Evolutionary conservation across 2,797 vertebrate species (phyloP), one percentile per base, ranked within the genome.

Genomic region (Furcifer pardalis): DNA sequence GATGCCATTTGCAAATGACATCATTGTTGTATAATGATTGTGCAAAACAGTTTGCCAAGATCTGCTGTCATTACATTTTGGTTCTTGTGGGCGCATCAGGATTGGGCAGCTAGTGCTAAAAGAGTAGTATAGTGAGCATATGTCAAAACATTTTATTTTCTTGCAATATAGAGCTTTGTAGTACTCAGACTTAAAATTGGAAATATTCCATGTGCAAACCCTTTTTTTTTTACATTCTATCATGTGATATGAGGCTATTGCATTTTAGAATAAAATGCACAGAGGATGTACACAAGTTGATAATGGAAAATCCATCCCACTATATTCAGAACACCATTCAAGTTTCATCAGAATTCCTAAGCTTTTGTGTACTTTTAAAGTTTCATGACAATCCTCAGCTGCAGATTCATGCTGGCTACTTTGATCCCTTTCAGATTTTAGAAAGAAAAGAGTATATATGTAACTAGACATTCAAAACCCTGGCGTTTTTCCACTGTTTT

Each of bases 361-460:
- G 19, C 79, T 69, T 76, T 71, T 63, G 56, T 59, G 35, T 23
- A 7, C 9, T 68, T 82, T 82, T 63, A 71, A 77, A 81, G 44
- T 44, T 84, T 77, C 37, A 87, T 84, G 88, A 89, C 84, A 81
- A 42, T 72, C 27, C 79, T 90, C 44, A 79, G 90, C 46, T 91
- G 89, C 83, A 81, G 90, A 90, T 49, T 79, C 17, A 89, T 59
- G 74, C 7, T 88, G 82, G 5, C 73, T 77, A 27, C 84, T 91
- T 85, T 88, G 21, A 93, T 92, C 90, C 91, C 91, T 92, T 88
- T 89, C 88, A 37, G 30, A 88, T 88, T 93, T 86, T 86, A 86
- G 89, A 89, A 82, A 69, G 78, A 89, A 92, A 69, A 32, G 77
- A 71, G 42, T 73, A 60, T 75, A 62, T 74, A 42, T 88, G 77